Percentiles rank a stretch among this genome's conserved stretches.
phyloP scores from a whole-genome alignment of 2,113 vertebrate species.

The Tachuris rubrigastra region DNA sequence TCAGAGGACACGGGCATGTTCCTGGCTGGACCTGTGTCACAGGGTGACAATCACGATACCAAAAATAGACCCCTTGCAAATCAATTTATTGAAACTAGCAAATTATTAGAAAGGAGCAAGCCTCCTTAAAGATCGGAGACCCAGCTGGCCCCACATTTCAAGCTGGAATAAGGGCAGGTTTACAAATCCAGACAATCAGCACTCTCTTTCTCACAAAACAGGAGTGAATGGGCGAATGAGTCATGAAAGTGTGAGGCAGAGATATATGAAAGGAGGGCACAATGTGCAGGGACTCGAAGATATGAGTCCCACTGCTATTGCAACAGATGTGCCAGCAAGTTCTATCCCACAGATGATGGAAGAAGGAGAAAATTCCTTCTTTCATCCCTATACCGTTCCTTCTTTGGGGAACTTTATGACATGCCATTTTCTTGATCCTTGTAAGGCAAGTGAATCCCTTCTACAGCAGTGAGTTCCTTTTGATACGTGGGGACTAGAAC shows the following conservation, averaged over 20 bases:
- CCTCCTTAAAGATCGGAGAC: neutral
- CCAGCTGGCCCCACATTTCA: neutral
- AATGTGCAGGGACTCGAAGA: neutral
- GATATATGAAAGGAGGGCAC: fast-evolving
- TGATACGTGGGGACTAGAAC: neutral
- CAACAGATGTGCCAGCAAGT: neutral
- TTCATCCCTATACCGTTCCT: neutral
- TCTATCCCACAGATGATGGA: neutral
- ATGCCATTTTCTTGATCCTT: neutral
- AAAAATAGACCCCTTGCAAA: neutral
- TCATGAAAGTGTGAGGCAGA: neutral
- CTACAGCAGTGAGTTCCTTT: neutral
- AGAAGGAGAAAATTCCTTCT: neutral
- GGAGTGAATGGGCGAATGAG: neutral
- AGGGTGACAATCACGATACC: neutral
- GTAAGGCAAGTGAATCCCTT: neutral
- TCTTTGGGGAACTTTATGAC: neutral
- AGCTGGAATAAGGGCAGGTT: neutral
- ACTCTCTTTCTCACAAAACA: neutral
- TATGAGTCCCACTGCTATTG: neutral
- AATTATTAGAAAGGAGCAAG: neutral
- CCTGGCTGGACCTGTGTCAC: neutral
- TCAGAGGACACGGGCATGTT: neutral
- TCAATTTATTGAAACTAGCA: neutral
- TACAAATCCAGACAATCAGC: neutral